These are phyloP conservation scores for Eurytoma adleriae DNA, from an alignment of 2,888 invertebrate species.

Conservation along the genomic window DNA sequence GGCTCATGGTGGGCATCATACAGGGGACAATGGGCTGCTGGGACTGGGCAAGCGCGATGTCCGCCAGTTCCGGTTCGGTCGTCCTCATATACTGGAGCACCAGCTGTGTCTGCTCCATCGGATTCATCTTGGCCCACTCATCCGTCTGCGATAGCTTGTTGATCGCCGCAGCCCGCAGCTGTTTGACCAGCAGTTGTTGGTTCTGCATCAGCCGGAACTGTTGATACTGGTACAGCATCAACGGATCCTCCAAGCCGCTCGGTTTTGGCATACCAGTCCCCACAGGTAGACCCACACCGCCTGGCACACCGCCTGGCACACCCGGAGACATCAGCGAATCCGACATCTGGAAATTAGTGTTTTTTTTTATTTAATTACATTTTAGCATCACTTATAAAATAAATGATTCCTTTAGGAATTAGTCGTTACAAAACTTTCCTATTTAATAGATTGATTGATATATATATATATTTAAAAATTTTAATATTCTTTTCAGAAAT, in stretches of 20 bases:
- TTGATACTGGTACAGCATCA: conserved; percentile 61
- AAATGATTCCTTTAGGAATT: background rate
- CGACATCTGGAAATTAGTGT: conserved; percentile 51
- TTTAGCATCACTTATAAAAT: background rate
- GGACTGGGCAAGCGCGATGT: conserved; percentile 33
- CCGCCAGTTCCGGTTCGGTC: conserved; percentile 39
- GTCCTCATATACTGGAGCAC: conserved; percentile 76
- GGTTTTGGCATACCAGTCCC: conserved; percentile 67
- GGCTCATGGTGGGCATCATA: conserved; percentile 62
- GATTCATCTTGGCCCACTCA: conserved; percentile 77
- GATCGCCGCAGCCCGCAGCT: conserved; percentile 69
- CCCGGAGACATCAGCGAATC: conserved; percentile 61
- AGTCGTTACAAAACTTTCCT: no score
- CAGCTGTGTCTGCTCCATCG: conserved; percentile 78
- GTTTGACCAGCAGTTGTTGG: conserved; percentile 72
- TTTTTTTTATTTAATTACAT: background rate
- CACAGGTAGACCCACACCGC: conserved; percentile 63
- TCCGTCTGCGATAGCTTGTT: conserved; percentile 76
- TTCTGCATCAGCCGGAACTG: conserved; percentile 64
- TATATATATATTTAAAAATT: background rate
- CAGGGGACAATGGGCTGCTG: conserved; percentile 37
- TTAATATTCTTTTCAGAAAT: background rate
- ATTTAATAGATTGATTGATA: background rate
- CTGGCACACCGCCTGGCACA: conserved; percentile 66
- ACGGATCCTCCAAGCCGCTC: conserved; percentile 58